Conservation (phyloP, 1,140 invertebrate genomes). For the Nasonia giraulti region DNA sequence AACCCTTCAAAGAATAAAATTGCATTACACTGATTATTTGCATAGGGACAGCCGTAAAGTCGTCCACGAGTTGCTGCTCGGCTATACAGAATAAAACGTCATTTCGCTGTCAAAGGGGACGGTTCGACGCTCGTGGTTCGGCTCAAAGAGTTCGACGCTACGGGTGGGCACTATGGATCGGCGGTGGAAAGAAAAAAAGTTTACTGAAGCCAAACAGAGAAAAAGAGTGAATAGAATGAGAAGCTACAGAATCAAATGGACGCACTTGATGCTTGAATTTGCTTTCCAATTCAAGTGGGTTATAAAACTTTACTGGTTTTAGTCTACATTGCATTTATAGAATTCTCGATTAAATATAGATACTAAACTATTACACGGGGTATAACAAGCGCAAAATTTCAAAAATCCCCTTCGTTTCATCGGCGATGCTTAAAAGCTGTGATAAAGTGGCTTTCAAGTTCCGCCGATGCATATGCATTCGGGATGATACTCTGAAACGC, state of each 20-base stretch:
- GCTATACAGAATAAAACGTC: conserved; percentile 32
- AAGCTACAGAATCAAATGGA: not conserved
- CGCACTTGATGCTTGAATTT: not conserved
- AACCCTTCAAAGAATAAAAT: conserved; percentile 40
- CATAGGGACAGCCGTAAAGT: conserved; percentile 23
- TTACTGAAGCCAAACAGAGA: not conserved
- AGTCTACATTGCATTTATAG: too few relatives aligned
- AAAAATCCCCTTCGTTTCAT: not conserved
- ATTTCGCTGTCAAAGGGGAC: conserved; percentile 26
- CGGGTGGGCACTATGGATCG: not conserved
- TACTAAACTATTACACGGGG: too few relatives aligned
- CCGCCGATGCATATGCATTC: not conserved
- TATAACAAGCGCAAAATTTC: not conserved
- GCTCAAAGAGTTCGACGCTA: conserved; percentile 1
- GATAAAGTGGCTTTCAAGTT: not conserved
- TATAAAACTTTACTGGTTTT: too few relatives aligned
- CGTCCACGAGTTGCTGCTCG: conserved; percentile 34
- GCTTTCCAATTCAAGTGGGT: not conserved
- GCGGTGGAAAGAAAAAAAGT: not conserved
- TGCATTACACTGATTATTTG: conserved; percentile 55
- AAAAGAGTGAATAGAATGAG: not conserved
- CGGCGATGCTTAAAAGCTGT: not conserved
- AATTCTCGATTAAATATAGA: too few relatives aligned
- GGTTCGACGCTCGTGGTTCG: not conserved
- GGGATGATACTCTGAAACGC: not conserved